Evolutionary conservation across 1,140 invertebrate genomes (phyloP).

Genomic region (Acromyrmex echinatior): DNA sequence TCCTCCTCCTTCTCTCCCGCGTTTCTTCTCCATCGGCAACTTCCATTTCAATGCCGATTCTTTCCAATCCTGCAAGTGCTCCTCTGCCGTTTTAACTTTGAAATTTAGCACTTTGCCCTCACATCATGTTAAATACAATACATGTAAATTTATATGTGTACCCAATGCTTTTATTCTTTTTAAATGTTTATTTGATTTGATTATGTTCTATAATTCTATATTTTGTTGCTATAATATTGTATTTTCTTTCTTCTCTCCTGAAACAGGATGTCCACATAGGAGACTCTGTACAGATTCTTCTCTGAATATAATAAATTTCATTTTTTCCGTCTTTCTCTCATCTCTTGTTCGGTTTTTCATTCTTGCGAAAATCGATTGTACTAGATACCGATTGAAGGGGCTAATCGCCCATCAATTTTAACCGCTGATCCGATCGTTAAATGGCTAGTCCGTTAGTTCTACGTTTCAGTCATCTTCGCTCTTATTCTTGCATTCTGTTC

Average conservation of each 20-base stretch:
- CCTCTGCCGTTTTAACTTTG: conserved; percentile 25
- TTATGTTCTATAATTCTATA: background rate
- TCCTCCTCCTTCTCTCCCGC: conserved; percentile 68
- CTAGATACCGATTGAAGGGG: conserved; percentile 26
- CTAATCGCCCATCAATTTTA: conserved; percentile 45
- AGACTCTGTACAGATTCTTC: background rate
- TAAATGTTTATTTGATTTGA: background rate
- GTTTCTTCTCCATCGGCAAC: conserved; percentile 66
- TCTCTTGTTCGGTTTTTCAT: conserved; percentile 11
- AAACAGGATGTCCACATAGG: background rate
- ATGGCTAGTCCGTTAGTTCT: conserved; percentile 18
- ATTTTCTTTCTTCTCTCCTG: background rate
- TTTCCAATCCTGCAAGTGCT: conserved; percentile 59
- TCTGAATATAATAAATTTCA: background rate
- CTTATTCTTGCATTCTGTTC: conserved; percentile 10
- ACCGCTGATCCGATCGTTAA: conserved; percentile 59
- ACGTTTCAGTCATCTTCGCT: background rate
- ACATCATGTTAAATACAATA: background rate
- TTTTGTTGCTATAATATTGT: background rate
- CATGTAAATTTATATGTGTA: background rate
- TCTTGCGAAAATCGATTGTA: conserved; percentile 40
- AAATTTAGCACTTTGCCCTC: conserved; percentile 8
- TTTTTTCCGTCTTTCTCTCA: background rate
- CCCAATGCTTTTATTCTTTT: background rate
- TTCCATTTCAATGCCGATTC: conserved; percentile 66